These are phyloP conservation scores for Hartigia nigra DNA, from an alignment of 2,888 invertebrate species.

Conservation along the genomic window DNA sequence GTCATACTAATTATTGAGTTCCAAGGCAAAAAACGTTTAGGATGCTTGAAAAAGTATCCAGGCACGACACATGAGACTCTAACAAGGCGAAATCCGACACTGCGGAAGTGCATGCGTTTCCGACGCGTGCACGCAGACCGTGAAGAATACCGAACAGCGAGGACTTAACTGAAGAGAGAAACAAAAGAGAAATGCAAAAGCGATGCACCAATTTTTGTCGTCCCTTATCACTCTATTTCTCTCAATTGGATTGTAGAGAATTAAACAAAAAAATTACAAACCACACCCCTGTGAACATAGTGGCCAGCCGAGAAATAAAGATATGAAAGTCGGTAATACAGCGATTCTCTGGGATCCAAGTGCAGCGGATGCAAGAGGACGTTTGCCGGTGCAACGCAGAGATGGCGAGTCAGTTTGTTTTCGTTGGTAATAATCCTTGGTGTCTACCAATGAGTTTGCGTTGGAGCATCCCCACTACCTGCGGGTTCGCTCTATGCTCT, in stretches of 20 bases:
- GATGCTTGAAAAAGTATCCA: neutral
- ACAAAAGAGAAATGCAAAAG: neutral
- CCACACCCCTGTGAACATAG: neutral
- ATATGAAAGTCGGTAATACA: constrained; percentile 33
- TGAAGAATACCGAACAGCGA: neutral
- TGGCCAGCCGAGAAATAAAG: neutral
- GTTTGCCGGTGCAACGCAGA: constrained; percentile 24
- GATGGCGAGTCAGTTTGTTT: constrained; percentile 46
- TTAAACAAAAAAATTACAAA: neutral
- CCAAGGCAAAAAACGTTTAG: neutral
- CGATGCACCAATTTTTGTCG: neutral
- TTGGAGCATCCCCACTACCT: constrained; percentile 21
- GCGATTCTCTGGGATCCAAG: constrained; percentile 20
- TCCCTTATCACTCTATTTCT: neutral
- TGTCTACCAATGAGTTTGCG: constrained; percentile 37
- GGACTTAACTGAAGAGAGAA: neutral
- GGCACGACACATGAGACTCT: neutral
- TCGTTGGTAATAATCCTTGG: constrained; percentile 18
- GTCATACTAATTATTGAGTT: neutral
- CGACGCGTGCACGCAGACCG: neutral
- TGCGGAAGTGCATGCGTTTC: neutral
- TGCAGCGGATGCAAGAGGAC: constrained; percentile 3
- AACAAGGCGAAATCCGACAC: neutral
- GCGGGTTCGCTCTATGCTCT: constrained; percentile 12
- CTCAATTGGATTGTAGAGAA: neutral